phyloP scores from a whole-genome alignment of 1,140 invertebrate genomes.

The Drosophila ohnishii region DNA sequence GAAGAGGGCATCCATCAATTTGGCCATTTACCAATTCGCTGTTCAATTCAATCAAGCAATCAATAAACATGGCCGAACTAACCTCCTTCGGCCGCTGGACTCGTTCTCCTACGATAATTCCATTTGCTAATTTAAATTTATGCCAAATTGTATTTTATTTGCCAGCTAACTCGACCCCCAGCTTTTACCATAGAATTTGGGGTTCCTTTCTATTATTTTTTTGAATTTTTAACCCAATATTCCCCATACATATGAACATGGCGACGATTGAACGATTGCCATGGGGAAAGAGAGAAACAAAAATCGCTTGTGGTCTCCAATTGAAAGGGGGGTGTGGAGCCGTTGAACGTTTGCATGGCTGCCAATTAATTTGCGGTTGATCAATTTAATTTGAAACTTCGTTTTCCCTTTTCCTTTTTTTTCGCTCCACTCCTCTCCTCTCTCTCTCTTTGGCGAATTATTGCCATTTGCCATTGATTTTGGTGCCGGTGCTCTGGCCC shows the following conservation, averaged over 20 bases:
- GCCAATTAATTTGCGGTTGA: slow-evolving; percentile 83
- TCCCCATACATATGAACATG: background rate
- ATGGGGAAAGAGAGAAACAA: slow-evolving; percentile 26
- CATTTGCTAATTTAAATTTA: slow-evolving; percentile 80
- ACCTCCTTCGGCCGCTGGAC: slow-evolving; percentile 36
- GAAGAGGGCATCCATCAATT: slow-evolving; percentile 38
- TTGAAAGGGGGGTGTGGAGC: slow-evolving; percentile 30
- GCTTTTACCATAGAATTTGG: background rate
- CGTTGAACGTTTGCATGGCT: slow-evolving; percentile 71
- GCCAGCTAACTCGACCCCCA: slow-evolving; percentile 8
- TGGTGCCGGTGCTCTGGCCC: slow-evolving; percentile 12
- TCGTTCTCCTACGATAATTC: slow-evolving; percentile 65
- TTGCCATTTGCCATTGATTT: slow-evolving; percentile 83
- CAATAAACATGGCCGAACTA: slow-evolving; percentile 79
- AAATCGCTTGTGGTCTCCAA: slow-evolving; percentile 32
- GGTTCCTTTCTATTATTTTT: background rate
- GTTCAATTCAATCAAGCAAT: slow-evolving; percentile 76
- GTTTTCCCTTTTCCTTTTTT: slow-evolving; percentile 27
- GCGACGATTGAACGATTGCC: slow-evolving; percentile 46
- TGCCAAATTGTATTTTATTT: slow-evolving; percentile 77
- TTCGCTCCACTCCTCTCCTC: background rate
- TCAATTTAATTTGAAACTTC: slow-evolving; percentile 82
- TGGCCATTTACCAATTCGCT: slow-evolving; percentile 49
- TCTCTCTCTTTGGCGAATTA: slow-evolving; percentile 69
- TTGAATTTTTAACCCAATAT: background rate